These are phyloP conservation scores for Sisor rabdophorus DNA, from an alignment of 2,113 vertebrate species.

Conservation along the genomic window DNA sequence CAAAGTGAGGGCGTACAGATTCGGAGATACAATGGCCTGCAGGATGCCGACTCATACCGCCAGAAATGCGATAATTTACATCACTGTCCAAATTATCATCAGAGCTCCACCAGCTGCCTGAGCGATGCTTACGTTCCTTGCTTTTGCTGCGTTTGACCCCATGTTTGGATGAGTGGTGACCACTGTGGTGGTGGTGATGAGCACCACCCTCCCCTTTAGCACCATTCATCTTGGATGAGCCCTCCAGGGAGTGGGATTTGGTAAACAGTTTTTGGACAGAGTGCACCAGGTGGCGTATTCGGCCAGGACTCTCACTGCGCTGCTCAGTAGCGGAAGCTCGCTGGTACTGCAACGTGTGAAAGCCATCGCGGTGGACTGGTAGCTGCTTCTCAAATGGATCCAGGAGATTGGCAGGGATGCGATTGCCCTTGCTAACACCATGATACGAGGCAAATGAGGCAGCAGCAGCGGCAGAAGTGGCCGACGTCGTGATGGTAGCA, in stretches of 20 bases:
- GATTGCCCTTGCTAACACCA: slow-evolving; percentile 45
- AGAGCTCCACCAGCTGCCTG: slow-evolving; percentile 95
- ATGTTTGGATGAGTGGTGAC: slow-evolving; percentile 81
- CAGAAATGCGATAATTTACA: slow-evolving; percentile 89
- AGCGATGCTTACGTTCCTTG: slow-evolving; percentile 84
- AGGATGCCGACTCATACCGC: slow-evolving; percentile 81
- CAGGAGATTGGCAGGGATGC: slow-evolving; percentile 77
- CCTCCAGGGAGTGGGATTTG: slow-evolving; percentile 97
- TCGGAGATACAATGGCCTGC: slow-evolving; percentile 85
- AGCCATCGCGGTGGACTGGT: slow-evolving; percentile 91
- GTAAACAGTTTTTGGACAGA: slow-evolving; percentile 99
- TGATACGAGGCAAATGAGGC: slow-evolving; percentile 52
- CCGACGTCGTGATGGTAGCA: slow-evolving; percentile 72
- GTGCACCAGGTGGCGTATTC: slow-evolving; percentile 96
- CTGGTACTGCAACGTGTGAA: slow-evolving; percentile 98
- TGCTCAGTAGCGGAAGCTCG: slow-evolving; percentile 83
- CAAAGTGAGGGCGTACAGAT: slow-evolving; percentile 82
- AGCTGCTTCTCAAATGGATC: slow-evolving; percentile 98
- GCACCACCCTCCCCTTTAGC: slow-evolving; percentile 80
- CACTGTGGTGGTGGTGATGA: slow-evolving; percentile 77
- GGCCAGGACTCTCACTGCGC: slow-evolving; percentile 92
- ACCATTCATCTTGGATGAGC: slow-evolving; percentile 90
- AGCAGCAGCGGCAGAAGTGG: slow-evolving; percentile 73
- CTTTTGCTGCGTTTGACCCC: slow-evolving; percentile 90
- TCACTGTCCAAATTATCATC: slow-evolving; percentile 98